These are phyloP conservation scores for Parauchenoglanis ngamensis DNA, from an alignment of 2,797 vertebrate species.

Conservation along the genomic window DNA sequence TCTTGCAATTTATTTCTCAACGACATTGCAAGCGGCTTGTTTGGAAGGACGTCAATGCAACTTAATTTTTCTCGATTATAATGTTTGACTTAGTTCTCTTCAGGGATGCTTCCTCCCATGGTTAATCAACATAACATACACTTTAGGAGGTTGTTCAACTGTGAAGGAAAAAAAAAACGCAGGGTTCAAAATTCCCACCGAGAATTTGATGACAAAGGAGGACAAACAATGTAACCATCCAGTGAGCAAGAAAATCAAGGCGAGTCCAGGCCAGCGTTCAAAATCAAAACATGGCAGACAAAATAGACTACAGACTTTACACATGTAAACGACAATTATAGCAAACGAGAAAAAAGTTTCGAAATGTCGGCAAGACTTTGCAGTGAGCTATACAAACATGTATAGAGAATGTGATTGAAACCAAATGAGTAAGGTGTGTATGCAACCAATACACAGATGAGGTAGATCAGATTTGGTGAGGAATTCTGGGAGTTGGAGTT, in stretches of 20 bases:
- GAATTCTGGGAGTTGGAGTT: not conserved
- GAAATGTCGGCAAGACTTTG: not conserved
- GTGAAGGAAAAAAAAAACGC: not conserved
- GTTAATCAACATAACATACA: not conserved
- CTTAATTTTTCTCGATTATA: not conserved
- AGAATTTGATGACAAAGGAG: not conserved
- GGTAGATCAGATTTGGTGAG: not conserved
- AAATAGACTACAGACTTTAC: not conserved
- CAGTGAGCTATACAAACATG: not conserved
- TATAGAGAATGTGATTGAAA: not conserved
- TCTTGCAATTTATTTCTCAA: not conserved
- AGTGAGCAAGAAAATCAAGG: not conserved
- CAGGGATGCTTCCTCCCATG: not conserved
- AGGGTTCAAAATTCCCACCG: not conserved
- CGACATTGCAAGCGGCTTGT: not conserved
- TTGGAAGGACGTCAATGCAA: not conserved
- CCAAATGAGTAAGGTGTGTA: not conserved
- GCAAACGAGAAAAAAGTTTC: not conserved
- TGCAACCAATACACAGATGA: not conserved
- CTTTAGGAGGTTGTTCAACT: not conserved
- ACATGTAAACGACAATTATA: not conserved
- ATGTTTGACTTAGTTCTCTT: not conserved
- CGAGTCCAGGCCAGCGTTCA: not conserved
- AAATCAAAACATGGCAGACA: not conserved
- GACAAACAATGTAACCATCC: not conserved